Evolutionary conservation across 1,140 invertebrate species (phyloP), one percentile per base, ranked within the genome.

Genomic region (Bombus ignitus): DNA sequence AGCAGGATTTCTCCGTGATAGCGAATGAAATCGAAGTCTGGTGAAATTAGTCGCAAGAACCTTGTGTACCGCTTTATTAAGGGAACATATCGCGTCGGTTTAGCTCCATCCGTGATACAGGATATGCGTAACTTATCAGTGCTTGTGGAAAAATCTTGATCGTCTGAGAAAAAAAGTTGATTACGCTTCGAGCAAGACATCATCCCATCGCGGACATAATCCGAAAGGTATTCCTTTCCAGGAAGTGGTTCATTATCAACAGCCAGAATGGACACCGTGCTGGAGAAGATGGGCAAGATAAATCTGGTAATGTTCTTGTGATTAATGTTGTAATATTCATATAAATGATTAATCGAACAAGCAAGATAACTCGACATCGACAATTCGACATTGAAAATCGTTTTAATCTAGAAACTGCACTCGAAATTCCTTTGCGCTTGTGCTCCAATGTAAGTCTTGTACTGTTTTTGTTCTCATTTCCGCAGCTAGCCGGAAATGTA

Each of bases 261-360:
- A 66, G n/a, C 57, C 88, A 93, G 47, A 76, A 95, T 95, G 95
- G 93, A 95, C 88, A 95, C 94, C 71, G 92, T 95, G 32, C 87
- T 95, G n/a, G 94, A 95, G 86, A 95, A 95, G 92, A 94, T 95
- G 93, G 93, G 92, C 88, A 95, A 94, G 84, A 89, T 95, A 12
- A 94, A 95, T 93, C 75, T 95, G 95, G 95, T 95, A 95, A 95
- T 35, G 57, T 85, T 73, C 25, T 47, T 42, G 13, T 32, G 53
- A 39, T 39, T 13, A 42, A 37, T 25, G 4, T n/a, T 39, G 13
- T 39, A 59, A 25, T 18, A 15, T 44, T 42, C 42, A 18, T 15
- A 44, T 13, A 28, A n/a, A 72, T n/a, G 15, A n/a, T 42, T 28
- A 42, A 71, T n/a, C 70, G 2, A 71, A n/a, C 9, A 12, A 39